A percentile compares a stretch with the other conserved stretches of the same genome.
phyloP scores from a whole-genome alignment of 2,113 vertebrate species.

The Siniperca knerii region DNA sequence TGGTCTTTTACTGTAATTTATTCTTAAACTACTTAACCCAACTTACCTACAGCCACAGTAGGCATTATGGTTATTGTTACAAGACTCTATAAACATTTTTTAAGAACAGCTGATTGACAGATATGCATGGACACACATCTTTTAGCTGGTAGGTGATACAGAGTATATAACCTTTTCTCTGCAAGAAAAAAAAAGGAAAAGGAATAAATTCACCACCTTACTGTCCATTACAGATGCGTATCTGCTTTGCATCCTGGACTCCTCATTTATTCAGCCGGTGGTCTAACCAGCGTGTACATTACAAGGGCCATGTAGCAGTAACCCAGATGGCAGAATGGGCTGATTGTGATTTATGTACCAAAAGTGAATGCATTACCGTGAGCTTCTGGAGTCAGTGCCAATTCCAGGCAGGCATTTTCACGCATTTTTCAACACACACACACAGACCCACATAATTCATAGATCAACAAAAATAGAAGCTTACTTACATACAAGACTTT shows the following conservation, averaged over 20 bases:
- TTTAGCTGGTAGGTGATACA: neutral
- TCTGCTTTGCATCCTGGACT: conserved; percentile 53
- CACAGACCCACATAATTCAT: conserved; percentile 10
- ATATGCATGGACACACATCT: neutral
- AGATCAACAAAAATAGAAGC: conserved; percentile 29
- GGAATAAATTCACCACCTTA: conserved; percentile 24
- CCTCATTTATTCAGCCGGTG: conserved; percentile 67
- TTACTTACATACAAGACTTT: conserved; percentile 1
- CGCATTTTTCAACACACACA: conserved; percentile 36
- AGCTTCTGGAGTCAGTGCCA: conserved; percentile 69
- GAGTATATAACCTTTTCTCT: conserved; percentile 8
- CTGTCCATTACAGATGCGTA: conserved; percentile 49
- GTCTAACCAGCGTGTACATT: conserved; percentile 76
- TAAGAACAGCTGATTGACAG: neutral
- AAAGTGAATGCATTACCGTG: conserved; percentile 73
- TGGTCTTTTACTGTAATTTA: neutral
- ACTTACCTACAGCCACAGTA: neutral
- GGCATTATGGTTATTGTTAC: neutral
- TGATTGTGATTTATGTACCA: conserved; percentile 83
- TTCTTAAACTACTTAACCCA: neutral
- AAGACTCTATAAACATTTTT: neutral
- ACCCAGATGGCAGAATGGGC: conserved; percentile 81
- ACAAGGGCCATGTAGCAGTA: conserved; percentile 78
- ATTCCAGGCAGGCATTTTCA: conserved; percentile 61
- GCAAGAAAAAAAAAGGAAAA: neutral